phyloP scores from a whole-genome alignment of 30 jellyfish, hydroid and myxozoan genomes.

The Cassiopea xamachana region DNA sequence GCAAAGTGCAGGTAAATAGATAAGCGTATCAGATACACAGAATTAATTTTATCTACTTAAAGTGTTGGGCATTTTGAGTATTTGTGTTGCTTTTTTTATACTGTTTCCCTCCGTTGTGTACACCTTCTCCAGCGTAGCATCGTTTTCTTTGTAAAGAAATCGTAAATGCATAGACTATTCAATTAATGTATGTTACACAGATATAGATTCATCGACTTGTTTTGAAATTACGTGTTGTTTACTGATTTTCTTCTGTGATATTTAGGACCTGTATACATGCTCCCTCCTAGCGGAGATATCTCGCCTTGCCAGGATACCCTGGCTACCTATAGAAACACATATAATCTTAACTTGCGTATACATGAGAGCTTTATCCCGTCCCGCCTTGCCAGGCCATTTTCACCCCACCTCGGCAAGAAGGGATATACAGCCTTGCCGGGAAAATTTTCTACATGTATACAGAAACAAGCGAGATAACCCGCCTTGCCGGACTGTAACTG shows the following conservation, averaged over 20 bases:
- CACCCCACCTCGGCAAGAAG: background rate
- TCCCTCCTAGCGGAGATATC: background rate
- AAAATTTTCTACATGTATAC: conserved; percentile 4
- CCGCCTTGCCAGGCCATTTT: background rate
- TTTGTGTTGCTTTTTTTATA: background rate
- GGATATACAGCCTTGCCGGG: background rate
- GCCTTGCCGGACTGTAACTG: background rate
- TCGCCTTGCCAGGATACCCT: background rate
- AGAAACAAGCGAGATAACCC: conserved; percentile 6
- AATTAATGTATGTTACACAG: background rate
- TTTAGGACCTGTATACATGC: background rate
- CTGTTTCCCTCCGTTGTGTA: background rate
- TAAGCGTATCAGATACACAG: background rate
- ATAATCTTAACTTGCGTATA: background rate
- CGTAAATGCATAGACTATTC: background rate
- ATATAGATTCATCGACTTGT: background rate
- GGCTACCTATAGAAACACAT: background rate
- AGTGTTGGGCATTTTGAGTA: background rate
- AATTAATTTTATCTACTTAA: background rate
- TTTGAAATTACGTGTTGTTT: background rate
- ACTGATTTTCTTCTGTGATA: background rate
- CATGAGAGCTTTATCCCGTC: too few relatives aligned
- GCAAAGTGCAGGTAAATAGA: too few relatives aligned
- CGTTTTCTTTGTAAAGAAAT: background rate
- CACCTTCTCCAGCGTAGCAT: background rate